Evolutionary conservation across 2,113 vertebrate species (phyloP), one percentile per base, ranked within the genome.

Genomic region (Onychorhynchus coronatus): DNA sequence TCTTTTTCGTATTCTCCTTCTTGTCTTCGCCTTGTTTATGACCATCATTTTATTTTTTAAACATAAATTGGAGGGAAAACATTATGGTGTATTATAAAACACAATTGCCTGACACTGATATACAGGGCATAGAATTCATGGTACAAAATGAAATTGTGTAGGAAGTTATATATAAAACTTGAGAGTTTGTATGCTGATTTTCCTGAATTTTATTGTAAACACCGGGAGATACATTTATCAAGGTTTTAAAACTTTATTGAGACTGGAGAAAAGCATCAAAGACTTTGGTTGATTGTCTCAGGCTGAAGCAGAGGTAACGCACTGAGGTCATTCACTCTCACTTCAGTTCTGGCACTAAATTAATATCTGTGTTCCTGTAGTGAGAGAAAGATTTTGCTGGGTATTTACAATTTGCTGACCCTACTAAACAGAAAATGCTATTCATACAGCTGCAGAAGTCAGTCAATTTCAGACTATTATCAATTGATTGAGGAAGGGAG

Each of bases 391-490:
- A 63, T 83, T 79, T 95, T 88, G 6, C 39, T 92, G 68, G 17
- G 11, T 93, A 63, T 91, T 71, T 88, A 88, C 42, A 49, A 35
- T 90, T 76, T 90, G 85, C 75, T 96, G 93, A 85, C 41, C 41
- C 20, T 39, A 8, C 49, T 59, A 68, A 89, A 70, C 30, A 83
- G 75, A 90, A 95, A 78, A 72, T 56, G 13, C 47, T 86, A 80
- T 90, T 86, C 88, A 79, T 91, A 94, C 41, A 75, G 41, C 33
- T 68, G 72, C 89, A 88, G 66, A 62, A 77, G 55, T 49, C 85
- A 90, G 71, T 93, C 46, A 25, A 86, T 83, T 93, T 90, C 75
- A 84, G 65, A 39, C 59, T 86, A 71, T 80, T 95, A 85, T 85
- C 71, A 85, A 74, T 74, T 93, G 94, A 83, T 55, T 80, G 59